Evolutionary conservation across 1,140 invertebrate species (phyloP), one percentile per base, ranked within the genome.

Genomic region (Musca domestica): DNA sequence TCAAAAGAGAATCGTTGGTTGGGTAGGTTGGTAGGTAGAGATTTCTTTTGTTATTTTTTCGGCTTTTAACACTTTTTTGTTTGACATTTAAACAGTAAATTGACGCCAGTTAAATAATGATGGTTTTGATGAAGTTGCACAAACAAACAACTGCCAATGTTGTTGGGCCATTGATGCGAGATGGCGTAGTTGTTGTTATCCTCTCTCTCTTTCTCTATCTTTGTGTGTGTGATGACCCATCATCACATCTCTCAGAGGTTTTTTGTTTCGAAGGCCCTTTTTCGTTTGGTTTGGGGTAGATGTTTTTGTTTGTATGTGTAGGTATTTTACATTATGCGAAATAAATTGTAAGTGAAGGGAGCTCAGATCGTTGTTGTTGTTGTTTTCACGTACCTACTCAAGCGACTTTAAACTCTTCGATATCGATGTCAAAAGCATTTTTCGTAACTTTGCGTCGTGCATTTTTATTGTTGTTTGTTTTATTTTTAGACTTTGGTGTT

Each of bases 71-170:
- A 79, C 77, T 79, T 79, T 61, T 79, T 79, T 79, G 77, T 79
- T 76, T 79, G 77, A 76, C 77, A 76, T 79, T 79, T 79, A 79
- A 79, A 79, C 77, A 79, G 77, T 78, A 79, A 79, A 79, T 79
- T 79, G 77, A 73, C 77, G 76, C 75, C 77, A 78, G 77, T 79
- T 79, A 79, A 79, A 76, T 76, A 77, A 71, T 72, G 76, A 71
- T 66, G 52, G 64, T 46, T 69, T 52, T 54, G 47, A 64, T 64
- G 41, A 47, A 23, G 41, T 25, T 58, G 54, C 17, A 17, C 12
- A 14, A 51, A 20, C 20, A 22, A 20, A 20, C n/a, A n/a, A n/a
- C n/a, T n/a, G 48, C 17, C 48, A 2, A 48, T 51, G 48, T 27
- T 54, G 19, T 54, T 54, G 52, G 52, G 27, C 23, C 15, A 14